Base-by-base conservation (phyloP, 1,140 invertebrate genomes). In the Brachionus plicatilis region DNA sequence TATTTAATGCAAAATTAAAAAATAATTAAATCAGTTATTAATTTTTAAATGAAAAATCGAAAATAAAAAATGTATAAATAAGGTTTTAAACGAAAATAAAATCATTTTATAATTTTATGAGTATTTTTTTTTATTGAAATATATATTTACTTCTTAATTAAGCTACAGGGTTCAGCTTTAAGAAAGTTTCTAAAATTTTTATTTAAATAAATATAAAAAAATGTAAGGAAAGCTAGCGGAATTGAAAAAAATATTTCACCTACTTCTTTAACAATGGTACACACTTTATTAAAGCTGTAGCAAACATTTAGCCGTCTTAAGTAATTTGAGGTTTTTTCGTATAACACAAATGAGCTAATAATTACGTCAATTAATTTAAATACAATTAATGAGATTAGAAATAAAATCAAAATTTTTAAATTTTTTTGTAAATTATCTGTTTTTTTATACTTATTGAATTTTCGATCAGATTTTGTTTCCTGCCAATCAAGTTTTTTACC, bases 321-420 rank as follows among this genome's bases (percentile, higher is more conserved):
- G 9, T 68, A 68, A 68, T 68, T 68, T 29, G 65, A 68, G 2
- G 20, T 68, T 29, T 68, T 68, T 29, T 68, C 33, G 11, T 11
- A 68, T 14, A 68, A 3, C 27, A 68, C 7, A 68, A 68, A 68
- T 68, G 27, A 12, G 9, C n/a, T 68, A 0, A 68, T 68, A 68
- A n/a, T 12, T 29, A 68, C 0, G 27, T 68, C 65, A 17, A 37
- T 14, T 3, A 68, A 29, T 29, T 68, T 68, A 29, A 68, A 68
- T 5, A 68, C 2, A 29, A 68, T 29, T 68, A 68, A 37, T 27
- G 6, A 68, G n/a, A 68, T 37, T 29, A 68, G 65, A 29, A 68
- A 68, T 29, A 68, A 29, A 68, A 68, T 68, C n/a, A 68, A 68
- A 33, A 68, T 29, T 68, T n/a, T 68, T 27, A 68, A n/a, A 68